These are phyloP conservation scores for Pantherophis guttatus DNA, from an alignment of 2,113 vertebrate genomes.

Conservation along the genomic window DNA sequence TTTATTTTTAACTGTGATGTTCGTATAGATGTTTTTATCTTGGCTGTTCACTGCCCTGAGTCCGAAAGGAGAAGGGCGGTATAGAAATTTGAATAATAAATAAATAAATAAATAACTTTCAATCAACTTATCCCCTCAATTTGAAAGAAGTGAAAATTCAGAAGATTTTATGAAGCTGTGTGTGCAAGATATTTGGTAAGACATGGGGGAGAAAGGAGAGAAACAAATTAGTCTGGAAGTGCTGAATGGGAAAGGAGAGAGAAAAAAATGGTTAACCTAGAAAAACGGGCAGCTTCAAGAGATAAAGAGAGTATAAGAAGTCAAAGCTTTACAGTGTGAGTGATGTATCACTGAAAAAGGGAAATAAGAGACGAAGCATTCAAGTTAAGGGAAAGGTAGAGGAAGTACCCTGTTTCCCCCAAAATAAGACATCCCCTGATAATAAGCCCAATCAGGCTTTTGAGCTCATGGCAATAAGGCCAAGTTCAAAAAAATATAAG, in stretches of 20 bases:
- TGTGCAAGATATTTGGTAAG: not conserved
- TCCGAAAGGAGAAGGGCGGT: too few relatives aligned
- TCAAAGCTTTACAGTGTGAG: not conserved
- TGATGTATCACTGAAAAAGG: not conserved
- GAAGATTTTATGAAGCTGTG: not conserved
- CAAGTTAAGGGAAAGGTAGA: not conserved
- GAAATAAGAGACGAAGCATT: not conserved
- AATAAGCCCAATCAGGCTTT: too few relatives aligned
- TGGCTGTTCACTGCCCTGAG: too few relatives aligned
- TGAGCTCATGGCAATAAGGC: too few relatives aligned
- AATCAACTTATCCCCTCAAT: not conserved
- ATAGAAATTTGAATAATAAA: too few relatives aligned
- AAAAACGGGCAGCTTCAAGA: not conserved
- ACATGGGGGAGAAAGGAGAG: not conserved
- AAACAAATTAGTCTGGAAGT: not conserved
- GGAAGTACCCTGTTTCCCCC: not conserved
- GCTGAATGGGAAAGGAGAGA: not conserved
- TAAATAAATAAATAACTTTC: too few relatives aligned
- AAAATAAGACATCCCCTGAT: too few relatives aligned
- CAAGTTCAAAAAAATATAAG: too few relatives aligned
- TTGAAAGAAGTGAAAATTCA: not conserved
- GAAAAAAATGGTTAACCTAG: not conserved
- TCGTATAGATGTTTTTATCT: too few relatives aligned
- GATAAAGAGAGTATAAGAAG: not conserved
- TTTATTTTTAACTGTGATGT: too few relatives aligned